These are phyloP conservation scores for Tenualosa ilisha DNA, from an alignment of 2,797 vertebrate genomes.

Conservation along the genomic window DNA sequence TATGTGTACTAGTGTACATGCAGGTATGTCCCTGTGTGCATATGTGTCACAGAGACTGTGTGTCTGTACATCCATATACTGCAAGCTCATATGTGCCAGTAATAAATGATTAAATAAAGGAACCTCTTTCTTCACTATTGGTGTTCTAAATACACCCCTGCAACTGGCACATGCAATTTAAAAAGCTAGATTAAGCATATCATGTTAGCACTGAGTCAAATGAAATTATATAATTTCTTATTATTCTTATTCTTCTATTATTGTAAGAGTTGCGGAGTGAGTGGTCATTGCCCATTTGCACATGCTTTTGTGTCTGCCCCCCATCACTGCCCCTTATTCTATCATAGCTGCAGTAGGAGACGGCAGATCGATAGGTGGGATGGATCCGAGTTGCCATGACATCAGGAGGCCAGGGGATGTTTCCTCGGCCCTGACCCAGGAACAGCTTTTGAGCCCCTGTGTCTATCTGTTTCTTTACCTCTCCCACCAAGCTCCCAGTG, in stretches of 20 bases:
- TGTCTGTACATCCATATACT: not conserved
- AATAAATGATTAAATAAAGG: not conserved
- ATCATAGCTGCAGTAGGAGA: constrained; percentile 40
- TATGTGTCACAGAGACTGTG: not conserved
- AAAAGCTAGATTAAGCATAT: too few relatives aligned
- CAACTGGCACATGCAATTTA: too few relatives aligned
- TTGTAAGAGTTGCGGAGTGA: not conserved
- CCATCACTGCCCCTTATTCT: constrained; percentile 31
- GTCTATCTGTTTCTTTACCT: not conserved
- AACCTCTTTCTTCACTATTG: not conserved
- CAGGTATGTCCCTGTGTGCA: constrained; percentile 3
- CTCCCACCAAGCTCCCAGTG: not conserved
- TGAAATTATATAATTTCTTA: not conserved
- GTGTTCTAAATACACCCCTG: not conserved
- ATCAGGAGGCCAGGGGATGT: constrained; percentile 8
- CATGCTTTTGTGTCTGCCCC: not conserved
- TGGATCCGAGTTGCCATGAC: constrained; percentile 43
- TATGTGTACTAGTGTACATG: not conserved
- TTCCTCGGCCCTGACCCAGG: constrained; percentile 37
- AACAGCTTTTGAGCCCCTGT: not conserved
- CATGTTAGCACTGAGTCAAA: not conserved
- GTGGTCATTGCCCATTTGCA: too few relatives aligned
- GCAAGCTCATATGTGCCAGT: not conserved
- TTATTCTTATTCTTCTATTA: not conserved
- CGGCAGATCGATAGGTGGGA: constrained; percentile 42